Conservation (phyloP, 2,888 invertebrate species). For the Lathronympha strigana region DNA sequence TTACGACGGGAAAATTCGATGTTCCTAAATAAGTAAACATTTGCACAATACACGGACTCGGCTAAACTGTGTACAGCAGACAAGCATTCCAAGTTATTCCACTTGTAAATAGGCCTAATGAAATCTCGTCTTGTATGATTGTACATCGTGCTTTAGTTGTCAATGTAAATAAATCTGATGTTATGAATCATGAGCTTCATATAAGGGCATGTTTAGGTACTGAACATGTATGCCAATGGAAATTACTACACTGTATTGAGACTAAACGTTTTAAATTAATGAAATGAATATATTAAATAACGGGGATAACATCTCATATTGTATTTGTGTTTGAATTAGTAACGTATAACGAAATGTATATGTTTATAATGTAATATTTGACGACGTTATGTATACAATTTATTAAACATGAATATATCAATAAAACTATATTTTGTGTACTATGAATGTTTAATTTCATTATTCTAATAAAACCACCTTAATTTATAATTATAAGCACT, state of each 20-base stretch:
- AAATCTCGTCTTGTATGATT: conserved; percentile 72
- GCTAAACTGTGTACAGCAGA: conserved; percentile 71
- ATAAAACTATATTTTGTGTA: conserved; percentile 86
- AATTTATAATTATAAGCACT: conserved; percentile 11
- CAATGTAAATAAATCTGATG: conserved; percentile 76
- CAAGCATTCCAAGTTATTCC: conserved; percentile 83
- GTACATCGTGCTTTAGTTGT: conserved; percentile 76
- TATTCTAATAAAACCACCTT: conserved; percentile 52
- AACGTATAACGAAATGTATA: conserved; percentile 84
- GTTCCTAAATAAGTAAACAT: conserved; percentile 77
- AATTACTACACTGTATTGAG: conserved; percentile 68
- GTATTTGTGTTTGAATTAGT: conserved; percentile 83
- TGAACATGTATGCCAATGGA: conserved; percentile 69
- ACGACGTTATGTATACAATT: conserved; percentile 85
- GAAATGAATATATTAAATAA: conserved; percentile 71
- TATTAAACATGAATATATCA: conserved; percentile 85
- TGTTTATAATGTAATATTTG: conserved; percentile 85
- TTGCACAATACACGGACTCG: conserved; percentile 70
- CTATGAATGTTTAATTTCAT: conserved; percentile 74
- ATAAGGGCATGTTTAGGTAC: conserved; percentile 65
- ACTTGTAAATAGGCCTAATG: conserved; percentile 83
- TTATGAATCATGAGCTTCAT: conserved; percentile 64
- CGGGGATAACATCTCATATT: conserved; percentile 83
- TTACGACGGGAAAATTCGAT: conserved; percentile 69
- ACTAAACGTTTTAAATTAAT: conserved; percentile 74